These are phyloP conservation scores for Pseudomyrmex cubaensis DNA, from an alignment of 1,140 invertebrate species.

Conservation along the genomic window DNA sequence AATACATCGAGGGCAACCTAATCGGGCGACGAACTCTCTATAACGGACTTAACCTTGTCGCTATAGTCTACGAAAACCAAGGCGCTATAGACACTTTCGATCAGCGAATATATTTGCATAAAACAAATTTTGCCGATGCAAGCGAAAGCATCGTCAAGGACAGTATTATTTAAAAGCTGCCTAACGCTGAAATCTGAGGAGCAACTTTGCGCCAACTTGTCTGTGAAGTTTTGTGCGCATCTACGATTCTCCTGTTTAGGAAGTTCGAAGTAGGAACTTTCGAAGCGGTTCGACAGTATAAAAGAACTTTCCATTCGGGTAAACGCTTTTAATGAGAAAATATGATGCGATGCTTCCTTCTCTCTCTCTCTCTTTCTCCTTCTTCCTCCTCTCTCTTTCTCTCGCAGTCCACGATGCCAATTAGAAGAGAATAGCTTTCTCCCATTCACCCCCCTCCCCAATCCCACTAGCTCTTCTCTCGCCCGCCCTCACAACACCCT, in stretches of 20 bases:
- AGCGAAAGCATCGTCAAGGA: conserved; percentile 55
- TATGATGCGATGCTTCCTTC: conserved; percentile 73
- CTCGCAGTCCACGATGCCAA: conserved; percentile 74
- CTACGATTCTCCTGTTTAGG: conserved; percentile 66
- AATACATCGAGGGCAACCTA: conserved; percentile 30
- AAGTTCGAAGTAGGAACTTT: conserved; percentile 69
- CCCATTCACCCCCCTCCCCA: neutral
- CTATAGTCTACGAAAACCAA: conserved; percentile 16
- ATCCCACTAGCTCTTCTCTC: conserved; percentile 12
- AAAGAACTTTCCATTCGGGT: conserved; percentile 75
- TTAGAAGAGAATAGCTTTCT: conserved; percentile 75
- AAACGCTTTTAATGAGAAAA: conserved; percentile 78
- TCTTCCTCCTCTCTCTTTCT: too few species aligned
- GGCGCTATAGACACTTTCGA: conserved; percentile 1
- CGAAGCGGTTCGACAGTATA: conserved; percentile 69
- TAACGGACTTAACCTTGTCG: conserved; percentile 28
- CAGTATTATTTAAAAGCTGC: conserved; percentile 70
- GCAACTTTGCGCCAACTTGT: conserved; percentile 64
- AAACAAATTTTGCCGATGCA: conserved; percentile 43
- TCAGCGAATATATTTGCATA: conserved; percentile 32
- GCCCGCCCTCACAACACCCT: conserved; percentile 6
- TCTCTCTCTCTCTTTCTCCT: too few species aligned
- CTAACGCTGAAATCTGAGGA: conserved; percentile 63
- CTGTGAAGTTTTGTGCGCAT: conserved; percentile 59
- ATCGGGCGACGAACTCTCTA: conserved; percentile 2